Percentiles rank a stretch among this genome's conserved stretches.
phyloP scores from a whole-genome alignment of 2,113 vertebrate species.

The Orthonyx spaldingii region DNA sequence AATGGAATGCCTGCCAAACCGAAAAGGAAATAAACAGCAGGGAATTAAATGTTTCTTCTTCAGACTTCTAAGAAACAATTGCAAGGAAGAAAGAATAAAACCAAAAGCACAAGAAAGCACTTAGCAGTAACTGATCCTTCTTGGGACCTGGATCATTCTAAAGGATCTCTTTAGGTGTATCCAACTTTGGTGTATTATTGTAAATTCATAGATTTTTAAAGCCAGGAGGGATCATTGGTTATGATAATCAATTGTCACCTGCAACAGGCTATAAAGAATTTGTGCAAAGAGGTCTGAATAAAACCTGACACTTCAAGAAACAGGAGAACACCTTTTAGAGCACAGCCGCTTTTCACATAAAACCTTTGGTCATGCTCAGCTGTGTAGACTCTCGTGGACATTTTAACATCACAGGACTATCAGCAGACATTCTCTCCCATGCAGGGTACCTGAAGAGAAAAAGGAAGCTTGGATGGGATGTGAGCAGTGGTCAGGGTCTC shows the following conservation, averaged over 20 bases:
- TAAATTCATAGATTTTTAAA: background rate
- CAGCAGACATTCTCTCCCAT: background rate
- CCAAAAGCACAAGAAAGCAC: background rate
- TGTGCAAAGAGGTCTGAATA: background rate
- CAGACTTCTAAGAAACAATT: constrained; percentile 5
- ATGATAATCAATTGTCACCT: background rate
- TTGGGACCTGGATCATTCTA: background rate
- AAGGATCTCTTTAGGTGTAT: background rate
- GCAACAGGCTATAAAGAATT: background rate
- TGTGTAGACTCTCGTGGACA: background rate
- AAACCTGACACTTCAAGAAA: background rate
- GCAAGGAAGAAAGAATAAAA: background rate
- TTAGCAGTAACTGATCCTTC: background rate
- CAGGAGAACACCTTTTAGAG: background rate
- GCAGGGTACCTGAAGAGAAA: background rate
- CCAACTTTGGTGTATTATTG: background rate
- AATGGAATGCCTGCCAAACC: background rate
- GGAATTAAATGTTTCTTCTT: background rate
- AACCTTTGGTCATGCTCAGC: background rate
- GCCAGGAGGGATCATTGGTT: background rate
- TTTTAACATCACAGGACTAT: background rate
- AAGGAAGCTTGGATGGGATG: background rate
- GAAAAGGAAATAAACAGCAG: background rate
- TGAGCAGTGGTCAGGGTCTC: background rate
- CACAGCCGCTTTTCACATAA: background rate